Percentiles rank a stretch among this genome's conserved stretches.
These are phyloP conservation scores for Guaruba guarouba DNA, from an alignment of 2,113 vertebrate species.

Conservation along the genomic window DNA sequence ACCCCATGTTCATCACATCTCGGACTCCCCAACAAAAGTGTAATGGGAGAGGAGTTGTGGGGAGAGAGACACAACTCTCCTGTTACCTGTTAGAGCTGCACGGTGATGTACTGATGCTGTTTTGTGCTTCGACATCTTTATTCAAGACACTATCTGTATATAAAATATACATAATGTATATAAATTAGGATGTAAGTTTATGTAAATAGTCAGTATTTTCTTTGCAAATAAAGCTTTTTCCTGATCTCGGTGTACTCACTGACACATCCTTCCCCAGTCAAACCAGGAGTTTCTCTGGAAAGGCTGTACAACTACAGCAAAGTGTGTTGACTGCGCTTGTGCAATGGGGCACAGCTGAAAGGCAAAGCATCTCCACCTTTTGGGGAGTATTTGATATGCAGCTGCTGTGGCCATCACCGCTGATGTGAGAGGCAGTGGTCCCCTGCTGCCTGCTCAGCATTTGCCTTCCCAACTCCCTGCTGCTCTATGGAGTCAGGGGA, in stretches of 20 bases:
- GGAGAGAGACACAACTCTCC: neutral
- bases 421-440: neutral
- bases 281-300: neutral
- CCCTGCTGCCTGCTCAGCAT: neutral
- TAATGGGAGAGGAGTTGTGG: neutral
- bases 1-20: rapidly evolving
- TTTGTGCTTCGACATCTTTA: neutral
- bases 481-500: neutral
- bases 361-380: neutral
- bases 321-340: neutral
- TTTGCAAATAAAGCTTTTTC: constrained; percentile 62
- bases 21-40: rapidly evolving
- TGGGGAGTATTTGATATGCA: rapidly evolving
- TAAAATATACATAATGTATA: constrained; percentile 76
- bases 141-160: constrained; percentile 59
- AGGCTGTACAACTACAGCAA: neutral
- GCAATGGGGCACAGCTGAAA: neutral
- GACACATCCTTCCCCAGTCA: neutral
- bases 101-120: neutral
- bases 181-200: constrained; percentile 70
- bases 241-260: neutral
- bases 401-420: neutral
- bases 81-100: neutral
- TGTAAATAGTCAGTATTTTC: constrained; percentile 67
- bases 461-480: neutral